Percentiles rank a stretch among this genome's conserved stretches.
phyloP scores from a whole-genome alignment of 1,140 invertebrate species.

The Meloidogyne exigua region DNA sequence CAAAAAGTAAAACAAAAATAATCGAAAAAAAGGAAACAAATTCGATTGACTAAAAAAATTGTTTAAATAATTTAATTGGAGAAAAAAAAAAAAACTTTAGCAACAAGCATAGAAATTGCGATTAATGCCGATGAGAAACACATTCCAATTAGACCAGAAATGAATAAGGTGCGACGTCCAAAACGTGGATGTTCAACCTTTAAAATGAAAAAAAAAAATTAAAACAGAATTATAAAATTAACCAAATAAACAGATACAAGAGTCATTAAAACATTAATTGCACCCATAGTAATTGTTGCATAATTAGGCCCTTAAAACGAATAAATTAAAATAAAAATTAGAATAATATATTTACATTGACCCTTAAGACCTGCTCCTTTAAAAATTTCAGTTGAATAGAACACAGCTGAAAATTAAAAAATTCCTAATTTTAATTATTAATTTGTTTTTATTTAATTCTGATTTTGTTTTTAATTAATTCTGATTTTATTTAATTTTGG shows the following conservation, averaged over 20 bases:
- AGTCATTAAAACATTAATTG: slow-evolving; percentile 84
- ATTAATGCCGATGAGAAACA: slow-evolving; percentile 53
- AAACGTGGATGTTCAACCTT: slow-evolving; percentile 69
- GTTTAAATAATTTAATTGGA: slow-evolving; percentile 42
- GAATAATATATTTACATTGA: slow-evolving; percentile 66
- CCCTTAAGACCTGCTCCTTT: slow-evolving; percentile 80
- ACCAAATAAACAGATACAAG: slow-evolving; percentile 79
- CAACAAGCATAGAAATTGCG: slow-evolving; percentile 41
- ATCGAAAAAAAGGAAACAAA: slow-evolving; percentile 53
- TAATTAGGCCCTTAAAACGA: slow-evolving; percentile 72
- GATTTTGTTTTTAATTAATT: no score
- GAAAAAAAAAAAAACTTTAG: background rate
- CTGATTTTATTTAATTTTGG: no score
- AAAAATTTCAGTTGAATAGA: slow-evolving; percentile 85
- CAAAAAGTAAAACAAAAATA: slow-evolving; percentile 61
- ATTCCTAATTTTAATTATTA: no score
- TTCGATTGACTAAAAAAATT: no score
- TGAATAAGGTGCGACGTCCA: slow-evolving; percentile 67
- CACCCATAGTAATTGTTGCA: slow-evolving; percentile 82
- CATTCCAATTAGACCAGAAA: slow-evolving; percentile 64
- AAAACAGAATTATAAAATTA: slow-evolving; percentile 14
- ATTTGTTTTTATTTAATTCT: no score
- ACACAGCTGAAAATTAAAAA: slow-evolving; percentile 71
- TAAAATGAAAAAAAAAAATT: background rate
- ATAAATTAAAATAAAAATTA: background rate